phyloP scores from a whole-genome alignment of 2,113 vertebrate genomes.

The Oxyura jamaicensis region DNA sequence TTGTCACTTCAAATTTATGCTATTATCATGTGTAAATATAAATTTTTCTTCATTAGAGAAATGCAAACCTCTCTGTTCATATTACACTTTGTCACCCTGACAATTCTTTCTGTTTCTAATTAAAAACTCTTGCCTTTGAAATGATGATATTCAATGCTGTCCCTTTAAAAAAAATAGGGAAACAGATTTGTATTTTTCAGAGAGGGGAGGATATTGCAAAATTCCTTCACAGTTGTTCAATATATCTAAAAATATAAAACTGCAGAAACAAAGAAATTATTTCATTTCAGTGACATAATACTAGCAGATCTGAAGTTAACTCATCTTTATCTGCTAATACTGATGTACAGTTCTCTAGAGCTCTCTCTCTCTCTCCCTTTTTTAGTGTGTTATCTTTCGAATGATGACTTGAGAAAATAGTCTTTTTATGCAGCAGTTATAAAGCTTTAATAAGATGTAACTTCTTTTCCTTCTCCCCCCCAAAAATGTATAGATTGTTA shows the following conservation, averaged over 20 bases:
- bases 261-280: neutral
- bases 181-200: neutral
- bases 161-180: constrained; percentile 36
- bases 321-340: neutral
- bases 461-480: neutral
- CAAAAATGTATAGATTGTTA: neutral
- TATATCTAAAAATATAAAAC: constrained; percentile 18
- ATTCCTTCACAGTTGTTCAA: constrained; percentile 25
- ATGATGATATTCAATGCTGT: neutral
- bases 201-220: constrained; percentile 48
- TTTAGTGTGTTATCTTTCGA: neutral
- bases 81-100: neutral
- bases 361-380: neutral
- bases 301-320: neutral
- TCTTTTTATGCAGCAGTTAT: neutral
- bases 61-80: neutral
- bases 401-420: neutral
- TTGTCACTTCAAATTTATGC: neutral
- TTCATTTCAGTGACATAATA: neutral
- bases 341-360: neutral
- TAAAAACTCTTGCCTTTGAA: neutral
- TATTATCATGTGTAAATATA: neutral
- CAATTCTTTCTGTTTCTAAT: neutral
- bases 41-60: neutral
- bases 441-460: neutral